Percentiles rank a stretch among this genome's conserved stretches.
These are phyloP conservation scores for Micrasema longulum DNA, from an alignment of 1,140 invertebrate genomes.

Conservation along the genomic window DNA sequence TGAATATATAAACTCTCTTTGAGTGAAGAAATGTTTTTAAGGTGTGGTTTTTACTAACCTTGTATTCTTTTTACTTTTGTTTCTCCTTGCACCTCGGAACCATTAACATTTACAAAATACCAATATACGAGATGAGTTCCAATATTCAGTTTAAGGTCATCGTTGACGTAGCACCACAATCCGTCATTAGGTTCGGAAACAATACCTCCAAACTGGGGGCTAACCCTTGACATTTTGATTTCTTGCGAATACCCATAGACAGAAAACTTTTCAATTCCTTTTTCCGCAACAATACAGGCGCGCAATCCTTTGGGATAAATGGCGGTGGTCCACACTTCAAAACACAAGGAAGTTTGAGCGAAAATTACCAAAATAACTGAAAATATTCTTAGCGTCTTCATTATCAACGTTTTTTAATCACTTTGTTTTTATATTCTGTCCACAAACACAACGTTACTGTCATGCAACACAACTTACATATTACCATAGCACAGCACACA, in stretches of 20 bases:
- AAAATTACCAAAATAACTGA: no score
- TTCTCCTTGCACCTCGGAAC: background rate
- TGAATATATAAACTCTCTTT: no score
- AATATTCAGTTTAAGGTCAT: background rate
- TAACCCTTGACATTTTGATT: background rate
- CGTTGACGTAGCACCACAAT: constrained; percentile 41
- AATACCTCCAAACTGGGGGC: background rate
- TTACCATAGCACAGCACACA: no score
- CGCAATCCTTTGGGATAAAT: constrained; percentile 8
- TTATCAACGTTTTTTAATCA: background rate
- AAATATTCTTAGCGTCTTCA: no score
- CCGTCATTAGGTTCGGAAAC: constrained; percentile 12
- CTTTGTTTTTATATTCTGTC: background rate
- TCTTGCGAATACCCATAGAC: constrained; percentile 3
- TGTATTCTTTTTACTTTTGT: background rate
- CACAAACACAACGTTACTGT: constrained; percentile 6
- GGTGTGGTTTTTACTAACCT: no score
- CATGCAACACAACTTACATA: no score
- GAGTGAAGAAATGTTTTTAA: no score
- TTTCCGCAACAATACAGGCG: background rate
- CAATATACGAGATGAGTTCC: constrained; percentile 4
- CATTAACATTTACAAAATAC: background rate
- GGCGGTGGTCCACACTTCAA: background rate
- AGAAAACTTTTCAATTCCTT: background rate
- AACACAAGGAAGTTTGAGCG: background rate